Percentiles rank a stretch among this genome's conserved stretches.
These are phyloP conservation scores for Drosophila bifasciata DNA, from an alignment of 1,140 invertebrate genomes.

Conservation along the genomic window DNA sequence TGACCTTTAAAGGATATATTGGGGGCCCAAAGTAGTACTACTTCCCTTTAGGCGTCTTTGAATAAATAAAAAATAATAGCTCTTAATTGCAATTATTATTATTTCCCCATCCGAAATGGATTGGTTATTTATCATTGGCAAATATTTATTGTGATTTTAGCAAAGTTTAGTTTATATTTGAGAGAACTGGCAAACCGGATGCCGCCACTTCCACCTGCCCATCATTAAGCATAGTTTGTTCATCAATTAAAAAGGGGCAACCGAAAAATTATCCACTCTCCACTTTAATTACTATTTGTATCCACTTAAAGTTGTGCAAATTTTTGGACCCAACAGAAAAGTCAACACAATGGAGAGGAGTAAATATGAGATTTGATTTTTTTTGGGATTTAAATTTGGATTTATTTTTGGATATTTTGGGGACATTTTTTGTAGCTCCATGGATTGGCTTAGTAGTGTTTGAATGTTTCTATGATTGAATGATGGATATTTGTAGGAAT, in stretches of 20 bases:
- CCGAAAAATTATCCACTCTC: too few species aligned
- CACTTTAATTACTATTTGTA: conserved; percentile 50
- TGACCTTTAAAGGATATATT: neutral
- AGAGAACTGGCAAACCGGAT: conserved; percentile 45
- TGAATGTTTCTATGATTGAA: too few species aligned
- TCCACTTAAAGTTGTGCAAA: conserved; percentile 48
- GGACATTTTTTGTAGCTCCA: too few species aligned
- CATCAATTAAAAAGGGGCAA: conserved; percentile 30
- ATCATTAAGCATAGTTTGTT: conserved; percentile 35
- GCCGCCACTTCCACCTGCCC: conserved; percentile 8
- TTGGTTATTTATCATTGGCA: conserved; percentile 29
- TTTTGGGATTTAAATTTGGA: too few species aligned
- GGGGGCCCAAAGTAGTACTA: neutral
- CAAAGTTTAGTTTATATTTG: conserved; percentile 29
- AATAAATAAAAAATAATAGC: conserved; percentile 50
- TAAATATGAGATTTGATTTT: too few species aligned
- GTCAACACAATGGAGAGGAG: conserved; percentile 24
- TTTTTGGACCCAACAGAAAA: conserved; percentile 15
- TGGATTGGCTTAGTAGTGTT: too few species aligned
- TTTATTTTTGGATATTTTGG: too few species aligned
- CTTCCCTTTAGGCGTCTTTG: neutral
- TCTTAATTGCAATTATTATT: conserved; percentile 64
- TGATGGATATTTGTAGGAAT: too few species aligned
- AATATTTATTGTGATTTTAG: conserved; percentile 53
- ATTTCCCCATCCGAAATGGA: conserved; percentile 27